Evolutionary conservation across 1,140 invertebrate genomes (phyloP).

Genomic region (Tetramorium parvispinum): DNA sequence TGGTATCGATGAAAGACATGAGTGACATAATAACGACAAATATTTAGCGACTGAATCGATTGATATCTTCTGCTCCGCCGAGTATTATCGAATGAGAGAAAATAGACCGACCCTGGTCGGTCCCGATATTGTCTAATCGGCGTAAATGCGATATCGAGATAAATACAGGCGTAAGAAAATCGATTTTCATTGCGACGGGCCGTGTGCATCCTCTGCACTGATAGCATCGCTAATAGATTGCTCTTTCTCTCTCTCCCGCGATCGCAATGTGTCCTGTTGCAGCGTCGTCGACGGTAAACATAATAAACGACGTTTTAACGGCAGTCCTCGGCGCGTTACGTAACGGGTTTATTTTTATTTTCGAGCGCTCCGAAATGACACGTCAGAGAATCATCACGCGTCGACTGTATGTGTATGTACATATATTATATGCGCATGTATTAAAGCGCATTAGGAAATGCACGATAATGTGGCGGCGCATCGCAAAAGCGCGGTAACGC

Average conservation of each 20-base stretch:
- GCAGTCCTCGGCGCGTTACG: conserved; percentile 4
- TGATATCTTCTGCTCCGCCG: neutral
- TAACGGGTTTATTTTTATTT: conserved; percentile 59
- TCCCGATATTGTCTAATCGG: neutral
- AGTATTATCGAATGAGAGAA: conserved; percentile 5
- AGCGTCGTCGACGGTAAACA: neutral
- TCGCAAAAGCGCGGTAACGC: neutral
- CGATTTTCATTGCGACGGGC: neutral
- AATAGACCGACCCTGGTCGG: neutral
- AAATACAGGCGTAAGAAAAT: conserved; percentile 10
- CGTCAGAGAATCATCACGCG: neutral
- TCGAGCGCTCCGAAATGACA: conserved; percentile 47
- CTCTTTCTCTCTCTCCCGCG: neutral
- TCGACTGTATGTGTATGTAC: neutral
- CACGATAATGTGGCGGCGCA: conserved; percentile 6
- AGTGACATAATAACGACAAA: conserved; percentile 14
- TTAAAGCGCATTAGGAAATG: conserved; percentile 15
- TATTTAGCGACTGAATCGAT: conserved; percentile 2
- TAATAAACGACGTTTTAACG: conserved; percentile 43
- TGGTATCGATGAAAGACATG: neutral
- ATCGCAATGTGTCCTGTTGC: neutral
- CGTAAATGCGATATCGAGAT: neutral
- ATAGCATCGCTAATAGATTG: conserved; percentile 8
- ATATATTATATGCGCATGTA: neutral
- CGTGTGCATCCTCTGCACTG: neutral